Conservation (phyloP, 2,888 invertebrate species). For the Tetropium fuscum region DNA sequence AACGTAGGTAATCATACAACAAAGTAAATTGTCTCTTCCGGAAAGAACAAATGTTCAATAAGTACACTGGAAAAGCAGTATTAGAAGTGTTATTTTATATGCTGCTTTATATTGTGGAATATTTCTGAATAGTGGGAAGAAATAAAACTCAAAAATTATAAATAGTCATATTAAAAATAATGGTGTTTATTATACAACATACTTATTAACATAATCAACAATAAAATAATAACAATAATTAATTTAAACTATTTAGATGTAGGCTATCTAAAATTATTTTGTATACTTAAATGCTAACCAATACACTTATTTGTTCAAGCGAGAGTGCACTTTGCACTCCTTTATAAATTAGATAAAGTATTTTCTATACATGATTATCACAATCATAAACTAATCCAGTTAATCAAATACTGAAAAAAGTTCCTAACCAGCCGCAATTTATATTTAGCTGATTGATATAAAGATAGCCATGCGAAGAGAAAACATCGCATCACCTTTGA, state of each 20-base stretch:
- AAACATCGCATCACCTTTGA: constrained; percentile 48
- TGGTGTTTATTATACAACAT: constrained; percentile 66
- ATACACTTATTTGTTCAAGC: constrained; percentile 35
- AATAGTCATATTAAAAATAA: constrained; percentile 62
- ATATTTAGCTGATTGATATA: constrained; percentile 32
- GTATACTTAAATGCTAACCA: constrained; percentile 36
- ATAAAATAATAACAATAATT: constrained; percentile 66
- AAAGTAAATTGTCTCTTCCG: too few relatives aligned
- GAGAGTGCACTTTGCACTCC: constrained; percentile 35
- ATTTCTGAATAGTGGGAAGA: background rate
- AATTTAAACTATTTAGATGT: constrained; percentile 54
- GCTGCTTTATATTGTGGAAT: too few relatives aligned
- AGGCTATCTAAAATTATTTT: constrained; percentile 49
- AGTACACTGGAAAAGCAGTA: too few relatives aligned
- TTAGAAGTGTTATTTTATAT: too few relatives aligned
- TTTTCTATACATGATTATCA: constrained; percentile 48
- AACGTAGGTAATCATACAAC: too few relatives aligned
- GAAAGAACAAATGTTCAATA: too few relatives aligned
- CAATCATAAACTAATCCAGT: constrained; percentile 42
- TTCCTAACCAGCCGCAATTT: constrained; percentile 22
- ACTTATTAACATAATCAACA: constrained; percentile 66
- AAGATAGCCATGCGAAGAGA: constrained; percentile 45
- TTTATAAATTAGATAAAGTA: constrained; percentile 39
- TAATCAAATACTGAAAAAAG: constrained; percentile 37
- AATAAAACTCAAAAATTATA: constrained; percentile 35